Base-by-base conservation (phyloP, 2,888 invertebrate genomes). In the Ochlodes sylvanus region DNA sequence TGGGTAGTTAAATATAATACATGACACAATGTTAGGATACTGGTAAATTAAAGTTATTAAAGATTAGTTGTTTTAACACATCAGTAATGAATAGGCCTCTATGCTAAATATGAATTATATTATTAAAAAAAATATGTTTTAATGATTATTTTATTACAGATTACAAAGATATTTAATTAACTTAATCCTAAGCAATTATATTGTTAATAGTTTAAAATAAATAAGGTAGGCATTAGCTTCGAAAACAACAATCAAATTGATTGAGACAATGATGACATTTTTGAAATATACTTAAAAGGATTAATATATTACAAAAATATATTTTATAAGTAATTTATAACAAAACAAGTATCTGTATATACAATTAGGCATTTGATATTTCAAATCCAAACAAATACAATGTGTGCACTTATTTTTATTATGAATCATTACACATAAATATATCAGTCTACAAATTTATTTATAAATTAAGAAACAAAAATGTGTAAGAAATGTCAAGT, bases 321-420 rank as follows among this genome's bases (percentile, higher is more conserved):
- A 19, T 50, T 19, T 27, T 27, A 27, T 50, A 54, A 19, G 1
- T 21, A 19, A 52, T 54, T 52, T 14, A 52, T 14, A 21, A 27
- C 14, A 12, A n/a, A 54, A n/a, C n/a, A 54, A 54, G 3, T 7
- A 58, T 5, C 9, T 42, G 21, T 57, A 12, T 27, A 2, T 58
- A 58, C 21, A 58, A 58, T 58, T 58, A 58, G 58, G 58, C 41
- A 57, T 57, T 57, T 41, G 4, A 58, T 44, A n/a, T n/a, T n/a
- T n/a, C n/a, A 17, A 14, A 58, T 44, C 42, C 2, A 41, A 42
- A 58, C 42, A 27, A 27, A 41, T 27, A 27, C 58, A 44, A 58
- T 21, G 21, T 42, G 58, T 58, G n/a, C n/a, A 44, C 58, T 57
- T 57, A 58, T 21, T 58, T 21, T 58, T 42, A n/a, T n/a, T n/a